Base-by-base conservation (phyloP, 2,797 vertebrate species). In the Scomberomorus guttatus region DNA sequence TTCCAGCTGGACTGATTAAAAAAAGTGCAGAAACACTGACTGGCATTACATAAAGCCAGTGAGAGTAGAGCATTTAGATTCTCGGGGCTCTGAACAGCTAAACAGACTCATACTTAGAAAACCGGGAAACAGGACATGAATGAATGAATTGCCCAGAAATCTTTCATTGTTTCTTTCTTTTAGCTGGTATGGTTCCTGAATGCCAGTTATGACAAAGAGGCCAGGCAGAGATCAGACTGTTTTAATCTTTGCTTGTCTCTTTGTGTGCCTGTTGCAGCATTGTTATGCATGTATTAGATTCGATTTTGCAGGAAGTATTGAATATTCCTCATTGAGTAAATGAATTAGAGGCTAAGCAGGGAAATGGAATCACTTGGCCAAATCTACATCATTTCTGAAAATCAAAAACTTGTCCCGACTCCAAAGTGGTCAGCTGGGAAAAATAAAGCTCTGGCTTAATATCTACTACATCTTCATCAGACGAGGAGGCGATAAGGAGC, bases 1-100 rank as follows among this genome's bases (percentile, higher is more conserved):
- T 42, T 54, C 42, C 50, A 74, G 20, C 52, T 59, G 32, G 20
- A 51, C 56, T 48, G 50, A 67, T 65, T 25, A 27, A 12, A 46
- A 34, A 72, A 54, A 48, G 46, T 20, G 34, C 34, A 37, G 10
- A 37, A 6, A 37, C 34, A 37, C 9, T 37, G 1, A 37, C 34
- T 37, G 34, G 6, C 34, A 10, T 37, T 6, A 68, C 27, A 61
- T 14, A 5, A 46, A 50, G 44, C 12, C 37, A 10, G 58, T 20
- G 20, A 57, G 42, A 51, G 51, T 1, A 52, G 34, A 59, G 24
- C 4, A 2, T 75, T 37, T 25, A 11, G 39, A 46, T 50, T 32
- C 20, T 57, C 11, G 0, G 12, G 34, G 3, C n/a, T 50, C 54
- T 17, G 17, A 44, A 20, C 14, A 7, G 17, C 64, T 6, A 2